Evolutionary conservation across 2,888 invertebrate genomes (phyloP).

Genomic region (Ectropis crepuscularia): DNA sequence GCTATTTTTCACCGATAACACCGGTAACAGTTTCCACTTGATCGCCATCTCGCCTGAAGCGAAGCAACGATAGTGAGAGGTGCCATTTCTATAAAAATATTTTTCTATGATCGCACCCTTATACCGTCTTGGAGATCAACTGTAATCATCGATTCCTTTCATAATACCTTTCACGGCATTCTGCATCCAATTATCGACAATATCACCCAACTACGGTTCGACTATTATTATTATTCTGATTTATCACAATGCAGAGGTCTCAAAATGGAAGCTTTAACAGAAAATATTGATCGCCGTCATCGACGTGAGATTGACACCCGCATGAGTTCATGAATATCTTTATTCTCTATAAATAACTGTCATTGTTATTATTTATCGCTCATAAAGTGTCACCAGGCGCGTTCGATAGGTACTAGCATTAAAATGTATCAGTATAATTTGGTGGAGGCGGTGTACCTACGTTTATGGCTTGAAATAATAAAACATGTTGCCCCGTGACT

Average conservation of each 20-base stretch:
- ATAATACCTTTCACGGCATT: slow-evolving; percentile 10
- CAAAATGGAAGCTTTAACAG: slow-evolving; percentile 44
- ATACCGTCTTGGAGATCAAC: no score
- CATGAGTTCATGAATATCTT: slow-evolving; percentile 65
- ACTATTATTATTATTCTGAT: slow-evolving; percentile 21
- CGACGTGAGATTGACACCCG: slow-evolving; percentile 58
- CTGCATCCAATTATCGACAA: slow-evolving; percentile 7
- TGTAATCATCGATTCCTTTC: slow-evolving; percentile 11
- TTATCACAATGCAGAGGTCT: slow-evolving; percentile 41
- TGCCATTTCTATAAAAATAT: no score
- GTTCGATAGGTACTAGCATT: slow-evolving; percentile 63
- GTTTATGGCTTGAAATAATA: slow-evolving; percentile 79
- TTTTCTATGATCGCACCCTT: no score
- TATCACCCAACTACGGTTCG: slow-evolving; percentile 6
- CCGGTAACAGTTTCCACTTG: no score
- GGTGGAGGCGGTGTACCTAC: slow-evolving; percentile 52
- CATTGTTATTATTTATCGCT: slow-evolving; percentile 69
- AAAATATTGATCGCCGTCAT: slow-evolving; percentile 49
- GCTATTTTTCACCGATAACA: no score
- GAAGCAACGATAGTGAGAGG: no score
- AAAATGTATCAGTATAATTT: slow-evolving; percentile 73
- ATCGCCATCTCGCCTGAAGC: no score
- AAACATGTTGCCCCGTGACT: slow-evolving; percentile 76
- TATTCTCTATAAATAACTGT: slow-evolving; percentile 62
- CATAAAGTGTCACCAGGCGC: slow-evolving; percentile 65